phyloP scores from a whole-genome alignment of 2,888 invertebrate genomes.

The Drosophila paracracens region DNA sequence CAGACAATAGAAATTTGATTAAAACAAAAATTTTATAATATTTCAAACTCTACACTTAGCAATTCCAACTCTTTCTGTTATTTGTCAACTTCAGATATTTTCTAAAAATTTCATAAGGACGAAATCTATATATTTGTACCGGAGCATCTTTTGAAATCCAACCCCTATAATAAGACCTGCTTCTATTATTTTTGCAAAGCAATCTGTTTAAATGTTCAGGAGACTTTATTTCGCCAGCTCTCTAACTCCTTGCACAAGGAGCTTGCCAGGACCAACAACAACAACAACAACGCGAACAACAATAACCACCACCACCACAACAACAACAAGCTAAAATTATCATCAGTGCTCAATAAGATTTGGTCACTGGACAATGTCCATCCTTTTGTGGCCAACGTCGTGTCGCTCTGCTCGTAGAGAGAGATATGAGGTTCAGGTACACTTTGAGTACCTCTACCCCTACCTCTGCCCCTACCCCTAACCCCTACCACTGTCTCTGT shows the following conservation, averaged over 20 bases:
- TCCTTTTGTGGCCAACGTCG: constrained; percentile 63
- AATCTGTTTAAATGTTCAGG: constrained; percentile 6
- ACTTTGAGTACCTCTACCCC: constrained; percentile 72
- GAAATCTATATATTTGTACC: background rate
- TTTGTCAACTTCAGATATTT: background rate
- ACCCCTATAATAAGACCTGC: constrained; percentile 30
- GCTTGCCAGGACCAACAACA: constrained; percentile 22
- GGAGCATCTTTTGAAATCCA: background rate
- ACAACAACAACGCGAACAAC: constrained; percentile 2
- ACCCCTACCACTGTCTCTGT: constrained; percentile 49
- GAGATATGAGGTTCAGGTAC: constrained; percentile 66
- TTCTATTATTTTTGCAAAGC: constrained; percentile 11
- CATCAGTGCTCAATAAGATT: constrained; percentile 69
- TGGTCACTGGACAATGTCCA: constrained; percentile 77
- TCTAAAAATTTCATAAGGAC: background rate
- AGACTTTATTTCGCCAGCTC: constrained; percentile 20
- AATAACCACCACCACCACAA: constrained; percentile 3
- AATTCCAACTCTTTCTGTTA: background rate
- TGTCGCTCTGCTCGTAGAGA: constrained; percentile 27
- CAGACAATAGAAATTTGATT: background rate
- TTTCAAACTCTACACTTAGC: background rate
- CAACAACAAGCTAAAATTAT: constrained; percentile 36
- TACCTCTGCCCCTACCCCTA: constrained; percentile 57
- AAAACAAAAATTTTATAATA: background rate
- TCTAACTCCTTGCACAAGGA: constrained; percentile 24